Evolutionary conservation across 2,888 invertebrate species (phyloP).

Genomic region (Dendrolimus pini): DNA sequence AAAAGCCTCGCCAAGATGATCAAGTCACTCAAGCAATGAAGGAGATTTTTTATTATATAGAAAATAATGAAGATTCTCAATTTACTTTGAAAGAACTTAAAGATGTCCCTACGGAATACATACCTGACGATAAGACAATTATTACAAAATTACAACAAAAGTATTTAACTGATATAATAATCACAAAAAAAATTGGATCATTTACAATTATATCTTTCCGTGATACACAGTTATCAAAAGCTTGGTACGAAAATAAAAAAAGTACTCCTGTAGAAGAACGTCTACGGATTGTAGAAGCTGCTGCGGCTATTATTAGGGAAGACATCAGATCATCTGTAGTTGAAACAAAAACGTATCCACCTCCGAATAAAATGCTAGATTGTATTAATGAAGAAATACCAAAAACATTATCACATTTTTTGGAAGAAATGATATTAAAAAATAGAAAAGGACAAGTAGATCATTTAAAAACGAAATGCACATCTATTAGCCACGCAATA

Average conservation of each 20-base stretch:
- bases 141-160: slow-evolving; percentile 29
- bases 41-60: slow-evolving; percentile 37
- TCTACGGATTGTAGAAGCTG: slow-evolving; percentile 36
- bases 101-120: slow-evolving; percentile 28
- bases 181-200: slow-evolving; percentile 24
- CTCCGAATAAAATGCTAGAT: slow-evolving; percentile 30
- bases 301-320: slow-evolving; percentile 39
- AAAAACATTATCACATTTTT: slow-evolving; percentile 33
- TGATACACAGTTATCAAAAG: slow-evolving; percentile 33
- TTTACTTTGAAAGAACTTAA: slow-evolving; percentile 38
- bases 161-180: slow-evolving; percentile 26
- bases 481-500: slow-evolving; percentile 32
- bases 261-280: slow-evolving; percentile 15
- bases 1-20: slow-evolving; percentile 31
- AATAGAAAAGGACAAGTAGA: slow-evolving; percentile 15
- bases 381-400: slow-evolving; percentile 22
- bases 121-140: slow-evolving; percentile 33
- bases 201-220: slow-evolving; percentile 34
- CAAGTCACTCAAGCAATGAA: slow-evolving; percentile 37
- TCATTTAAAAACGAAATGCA: slow-evolving; percentile 34
- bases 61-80: slow-evolving; percentile 40
- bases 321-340: slow-evolving; percentile 34
- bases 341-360: slow-evolving; percentile 34
- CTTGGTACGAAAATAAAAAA: slow-evolving; percentile 32
- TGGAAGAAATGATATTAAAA: slow-evolving; percentile 24